phyloP scores from a whole-genome alignment of 2,797 vertebrate species.

The Melanotaenia boesemani region DNA sequence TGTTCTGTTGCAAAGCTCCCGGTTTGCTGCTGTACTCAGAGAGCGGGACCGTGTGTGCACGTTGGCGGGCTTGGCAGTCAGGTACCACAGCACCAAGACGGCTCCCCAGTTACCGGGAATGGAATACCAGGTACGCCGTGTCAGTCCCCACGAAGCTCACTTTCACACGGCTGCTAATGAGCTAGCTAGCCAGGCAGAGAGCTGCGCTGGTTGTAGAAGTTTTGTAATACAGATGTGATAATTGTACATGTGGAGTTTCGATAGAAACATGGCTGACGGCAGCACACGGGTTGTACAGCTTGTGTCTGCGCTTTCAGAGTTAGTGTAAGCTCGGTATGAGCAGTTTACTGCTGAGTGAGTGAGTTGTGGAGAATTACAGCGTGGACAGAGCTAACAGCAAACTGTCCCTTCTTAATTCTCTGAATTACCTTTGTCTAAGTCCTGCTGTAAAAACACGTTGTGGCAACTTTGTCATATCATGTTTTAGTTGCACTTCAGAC shows the following conservation, averaged over 20 bases:
- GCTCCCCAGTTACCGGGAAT: slow-evolving; percentile 75
- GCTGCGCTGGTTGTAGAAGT: slow-evolving; percentile 1
- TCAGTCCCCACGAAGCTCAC: too few species aligned
- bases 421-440: too few species aligned
- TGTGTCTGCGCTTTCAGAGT: too few species aligned
- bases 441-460: too few species aligned
- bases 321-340: not conserved
- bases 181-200: slow-evolving; percentile 32
- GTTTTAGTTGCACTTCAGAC: too few species aligned
- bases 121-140: slow-evolving; percentile 82
- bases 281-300: too few species aligned
- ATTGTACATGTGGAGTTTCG: not conserved
- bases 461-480: too few species aligned
- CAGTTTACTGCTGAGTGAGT: not conserved
- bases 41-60: slow-evolving; percentile 8
- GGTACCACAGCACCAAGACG: slow-evolving; percentile 71
- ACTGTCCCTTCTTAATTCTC: too few species aligned
- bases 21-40: slow-evolving; percentile 48
- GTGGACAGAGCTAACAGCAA: not conserved
- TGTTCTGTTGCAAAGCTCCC: slow-evolving; percentile 45
- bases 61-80: slow-evolving; percentile 27
- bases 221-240: not conserved
- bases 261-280: slow-evolving; percentile 41
- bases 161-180: slow-evolving; percentile 14
- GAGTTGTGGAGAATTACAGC: not conserved